Evolutionary conservation across 2,113 vertebrate species (phyloP).

Genomic region (Machaerirhynchus nigripectus): DNA sequence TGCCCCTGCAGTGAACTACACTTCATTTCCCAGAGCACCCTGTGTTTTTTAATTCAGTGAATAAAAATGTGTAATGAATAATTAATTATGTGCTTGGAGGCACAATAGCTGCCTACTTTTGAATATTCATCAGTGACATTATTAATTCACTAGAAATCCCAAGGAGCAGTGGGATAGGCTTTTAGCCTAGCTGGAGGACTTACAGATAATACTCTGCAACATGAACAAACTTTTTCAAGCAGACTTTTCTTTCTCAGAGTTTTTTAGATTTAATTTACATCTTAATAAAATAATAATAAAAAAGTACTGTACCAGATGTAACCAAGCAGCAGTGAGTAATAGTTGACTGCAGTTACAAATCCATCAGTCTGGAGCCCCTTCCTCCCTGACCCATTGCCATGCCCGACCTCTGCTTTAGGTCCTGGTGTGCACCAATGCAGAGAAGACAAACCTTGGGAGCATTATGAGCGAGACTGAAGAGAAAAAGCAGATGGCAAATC

Average conservation of each 20-base stretch:
- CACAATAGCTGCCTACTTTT: conserved; percentile 87
- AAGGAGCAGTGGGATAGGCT: conserved; percentile 76
- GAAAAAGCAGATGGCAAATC: neutral
- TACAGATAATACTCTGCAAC: conserved; percentile 74
- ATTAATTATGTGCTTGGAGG: conserved; percentile 88
- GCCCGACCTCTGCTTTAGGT: neutral
- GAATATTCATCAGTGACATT: conserved; percentile 87
- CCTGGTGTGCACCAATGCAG: neutral
- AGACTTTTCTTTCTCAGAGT: conserved; percentile 69
- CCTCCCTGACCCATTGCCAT: neutral
- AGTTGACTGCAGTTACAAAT: neutral
- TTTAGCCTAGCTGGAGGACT: conserved; percentile 82
- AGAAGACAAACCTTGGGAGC: neutral
- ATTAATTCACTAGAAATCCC: conserved; percentile 87
- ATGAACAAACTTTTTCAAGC: conserved; percentile 71
- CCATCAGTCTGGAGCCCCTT: neutral
- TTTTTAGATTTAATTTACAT: conserved; percentile 68
- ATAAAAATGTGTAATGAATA: conserved; percentile 89
- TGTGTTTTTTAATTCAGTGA: conserved; percentile 87
- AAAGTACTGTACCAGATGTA: neutral
- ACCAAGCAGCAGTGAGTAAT: neutral
- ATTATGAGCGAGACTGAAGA: neutral
- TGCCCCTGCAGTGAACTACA: conserved; percentile 80
- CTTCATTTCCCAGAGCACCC: conserved; percentile 85
- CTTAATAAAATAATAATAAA: conserved; percentile 56